Evolutionary conservation across 2,113 vertebrate genomes (phyloP).

Genomic region (Etheostoma spectabile): DNA sequence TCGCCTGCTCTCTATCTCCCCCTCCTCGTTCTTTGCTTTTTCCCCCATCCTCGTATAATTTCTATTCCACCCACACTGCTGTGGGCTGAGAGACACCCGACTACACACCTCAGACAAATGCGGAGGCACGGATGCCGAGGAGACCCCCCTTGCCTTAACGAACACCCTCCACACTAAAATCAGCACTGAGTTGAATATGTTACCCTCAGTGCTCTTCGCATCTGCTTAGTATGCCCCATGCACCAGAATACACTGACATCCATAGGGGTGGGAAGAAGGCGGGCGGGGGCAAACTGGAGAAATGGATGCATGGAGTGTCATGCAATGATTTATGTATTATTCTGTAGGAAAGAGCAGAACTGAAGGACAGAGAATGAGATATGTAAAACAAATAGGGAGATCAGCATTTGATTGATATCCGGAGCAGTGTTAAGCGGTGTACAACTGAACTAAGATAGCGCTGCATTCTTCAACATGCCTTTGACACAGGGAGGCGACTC

Average conservation of each 20-base stretch:
- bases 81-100: constrained; percentile 68
- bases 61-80: constrained; percentile 85
- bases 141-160: constrained; percentile 67
- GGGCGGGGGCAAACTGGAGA: not conserved
- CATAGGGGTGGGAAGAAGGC: constrained; percentile 13
- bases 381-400: not conserved
- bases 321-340: not conserved
- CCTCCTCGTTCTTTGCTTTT: constrained; percentile 58
- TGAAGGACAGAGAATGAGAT: not conserved
- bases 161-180: constrained; percentile 53
- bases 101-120: constrained; percentile 34
- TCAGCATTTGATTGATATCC: constrained; percentile 11
- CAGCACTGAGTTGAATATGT: constrained; percentile 40
- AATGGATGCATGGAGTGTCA: not conserved
- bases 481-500: constrained; percentile 51
- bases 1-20: constrained; percentile 54
- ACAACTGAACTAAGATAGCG: not conserved
- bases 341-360: not conserved
- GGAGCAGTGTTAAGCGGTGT: not conserved
- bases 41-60: constrained; percentile 74
- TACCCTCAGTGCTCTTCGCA: constrained; percentile 50
- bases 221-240: constrained; percentile 72
- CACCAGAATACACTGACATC: constrained; percentile 58
- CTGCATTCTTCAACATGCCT: constrained; percentile 75
- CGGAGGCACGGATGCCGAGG: constrained; percentile 58